Conservation (phyloP, 2,888 invertebrate species). For the Rhyacophila evoluta region DNA sequence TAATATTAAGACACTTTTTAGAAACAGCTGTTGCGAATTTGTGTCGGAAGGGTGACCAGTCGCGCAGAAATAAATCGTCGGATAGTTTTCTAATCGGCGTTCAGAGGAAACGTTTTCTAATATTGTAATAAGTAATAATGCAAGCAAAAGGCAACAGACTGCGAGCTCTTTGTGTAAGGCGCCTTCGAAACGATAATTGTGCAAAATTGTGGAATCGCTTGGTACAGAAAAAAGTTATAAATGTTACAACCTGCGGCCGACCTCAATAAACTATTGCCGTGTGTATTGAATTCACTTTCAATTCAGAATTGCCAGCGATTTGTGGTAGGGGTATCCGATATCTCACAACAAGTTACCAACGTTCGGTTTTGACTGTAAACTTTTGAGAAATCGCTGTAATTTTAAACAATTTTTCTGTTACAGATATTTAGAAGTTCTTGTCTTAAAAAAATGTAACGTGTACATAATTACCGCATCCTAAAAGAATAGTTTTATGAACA, state of each 20-base stretch:
- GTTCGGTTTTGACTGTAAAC: conserved; percentile 10
- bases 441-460: too few relatives aligned
- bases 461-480: too few relatives aligned
- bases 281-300: conserved; percentile 49
- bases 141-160: conserved; percentile 38
- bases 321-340: conserved; percentile 36
- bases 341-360: conserved; percentile 19
- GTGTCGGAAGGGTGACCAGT: conserved; percentile 48
- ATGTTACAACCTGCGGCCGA: conserved; percentile 48
- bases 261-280: conserved; percentile 44
- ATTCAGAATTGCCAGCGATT: conserved; percentile 26
- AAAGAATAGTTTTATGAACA: too few relatives aligned
- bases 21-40: conserved; percentile 38
- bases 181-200: conserved; percentile 51
- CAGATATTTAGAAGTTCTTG: too few relatives aligned
- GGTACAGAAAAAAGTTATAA: conserved; percentile 41
- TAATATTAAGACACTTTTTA: neutral
- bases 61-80: conserved; percentile 43
- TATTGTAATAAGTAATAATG: conserved; percentile 40
- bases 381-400: neutral
- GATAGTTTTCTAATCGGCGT: conserved; percentile 48
- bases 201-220: conserved; percentile 52
- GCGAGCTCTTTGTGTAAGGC: conserved; percentile 50
- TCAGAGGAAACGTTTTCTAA: conserved; percentile 49
- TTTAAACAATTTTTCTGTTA: too few relatives aligned